Conservation (phyloP, 64 coral and sea anemone species). For the Dendronephthya gigantea region DNA sequence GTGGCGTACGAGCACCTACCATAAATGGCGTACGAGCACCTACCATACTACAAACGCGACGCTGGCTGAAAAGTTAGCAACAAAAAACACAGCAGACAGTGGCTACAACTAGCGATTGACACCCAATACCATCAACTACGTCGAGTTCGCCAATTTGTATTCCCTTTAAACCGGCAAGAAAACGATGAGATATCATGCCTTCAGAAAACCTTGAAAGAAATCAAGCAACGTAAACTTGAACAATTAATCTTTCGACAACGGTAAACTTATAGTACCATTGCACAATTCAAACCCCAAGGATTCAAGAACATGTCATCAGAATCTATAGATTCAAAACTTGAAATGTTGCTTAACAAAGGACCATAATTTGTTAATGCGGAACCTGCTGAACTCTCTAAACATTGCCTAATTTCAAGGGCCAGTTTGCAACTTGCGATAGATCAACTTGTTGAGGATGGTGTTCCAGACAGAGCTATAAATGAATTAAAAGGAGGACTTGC, state of each 20-base stretch:
- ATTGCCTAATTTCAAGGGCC: neutral
- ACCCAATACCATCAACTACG: neutral
- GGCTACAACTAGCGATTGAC: neutral
- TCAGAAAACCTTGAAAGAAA: neutral
- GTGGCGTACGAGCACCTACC: too few relatives aligned
- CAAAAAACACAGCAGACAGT: conserved; percentile 18
- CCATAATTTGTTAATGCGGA: conserved; percentile 20
- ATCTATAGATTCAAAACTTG: neutral
- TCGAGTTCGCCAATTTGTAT: neutral
- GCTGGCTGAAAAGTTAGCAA: neutral
- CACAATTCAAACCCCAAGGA: neutral
- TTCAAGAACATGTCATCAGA: neutral
- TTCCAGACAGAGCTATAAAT: neutral
- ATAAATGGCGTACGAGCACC: neutral
- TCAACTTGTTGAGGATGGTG: neutral
- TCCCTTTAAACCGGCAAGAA: neutral
- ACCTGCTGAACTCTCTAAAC: neutral
- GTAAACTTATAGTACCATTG: too few relatives aligned
- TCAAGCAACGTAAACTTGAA: neutral
- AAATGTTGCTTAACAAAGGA: neutral
- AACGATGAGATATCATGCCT: neutral
- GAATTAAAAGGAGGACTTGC: conserved; percentile 19
- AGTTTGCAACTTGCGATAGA: conserved; percentile 14
- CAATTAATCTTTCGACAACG: neutral
- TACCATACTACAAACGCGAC: conserved; percentile 1